These are phyloP conservation scores for Sapayoa aenigma DNA, from an alignment of 2,113 vertebrate genomes.

Conservation along the genomic window DNA sequence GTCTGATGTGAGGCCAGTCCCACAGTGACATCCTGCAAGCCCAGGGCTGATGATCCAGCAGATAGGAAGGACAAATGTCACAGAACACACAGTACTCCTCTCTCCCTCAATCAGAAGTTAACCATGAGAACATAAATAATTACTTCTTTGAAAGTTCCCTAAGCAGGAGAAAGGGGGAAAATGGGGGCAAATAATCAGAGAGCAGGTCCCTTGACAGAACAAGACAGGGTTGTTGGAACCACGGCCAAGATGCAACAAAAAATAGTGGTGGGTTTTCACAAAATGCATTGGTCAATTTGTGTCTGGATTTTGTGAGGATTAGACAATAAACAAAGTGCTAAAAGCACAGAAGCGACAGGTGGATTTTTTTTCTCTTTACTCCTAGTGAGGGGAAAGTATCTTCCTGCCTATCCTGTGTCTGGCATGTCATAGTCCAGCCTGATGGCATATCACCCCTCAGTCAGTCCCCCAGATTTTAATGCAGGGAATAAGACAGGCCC, in stretches of 20 bases:
- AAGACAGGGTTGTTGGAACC: background rate
- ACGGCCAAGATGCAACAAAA: background rate
- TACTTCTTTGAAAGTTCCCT: background rate
- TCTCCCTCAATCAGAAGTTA: background rate
- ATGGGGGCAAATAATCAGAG: accelerated
- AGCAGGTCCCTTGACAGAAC: background rate
- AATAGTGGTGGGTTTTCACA: background rate
- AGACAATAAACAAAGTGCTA: background rate
- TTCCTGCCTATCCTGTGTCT: background rate
- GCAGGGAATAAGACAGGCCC: background rate
- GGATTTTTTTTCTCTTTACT: background rate
- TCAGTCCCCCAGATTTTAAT: background rate
- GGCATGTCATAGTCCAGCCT: background rate
- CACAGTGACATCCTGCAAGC: background rate
- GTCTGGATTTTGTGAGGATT: background rate
- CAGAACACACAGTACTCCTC: background rate
- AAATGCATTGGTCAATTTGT: accelerated
- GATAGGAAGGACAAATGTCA: background rate
- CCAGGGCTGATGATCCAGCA: accelerated
- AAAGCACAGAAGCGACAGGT: background rate
- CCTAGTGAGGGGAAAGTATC: background rate
- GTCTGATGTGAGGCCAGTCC: background rate
- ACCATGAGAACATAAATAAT: background rate
- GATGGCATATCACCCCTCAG: background rate
- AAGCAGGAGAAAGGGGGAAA: background rate